phyloP scores from a whole-genome alignment of 2,113 vertebrate species.

The Zootoca vivipara region DNA sequence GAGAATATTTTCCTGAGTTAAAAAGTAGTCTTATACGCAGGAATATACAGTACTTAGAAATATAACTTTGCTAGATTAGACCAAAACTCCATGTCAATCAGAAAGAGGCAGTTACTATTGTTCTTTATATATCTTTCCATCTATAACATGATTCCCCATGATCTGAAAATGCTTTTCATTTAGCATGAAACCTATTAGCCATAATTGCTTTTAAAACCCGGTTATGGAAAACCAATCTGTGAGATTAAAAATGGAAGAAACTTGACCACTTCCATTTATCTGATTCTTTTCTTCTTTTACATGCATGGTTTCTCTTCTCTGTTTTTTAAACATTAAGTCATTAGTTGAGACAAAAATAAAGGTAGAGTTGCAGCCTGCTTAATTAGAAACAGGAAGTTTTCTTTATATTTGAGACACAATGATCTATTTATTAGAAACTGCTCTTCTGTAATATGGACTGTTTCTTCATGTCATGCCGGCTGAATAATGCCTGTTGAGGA shows the following conservation, averaged over 20 bases:
- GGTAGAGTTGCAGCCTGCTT: conserved; percentile 42
- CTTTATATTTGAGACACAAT: conserved; percentile 56
- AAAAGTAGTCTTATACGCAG: too few relatives aligned
- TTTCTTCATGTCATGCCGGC: conserved; percentile 50
- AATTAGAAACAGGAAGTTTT: conserved; percentile 47
- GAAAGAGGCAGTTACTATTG: neutral
- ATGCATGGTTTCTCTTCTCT: neutral
- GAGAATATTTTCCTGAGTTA: too few relatives aligned
- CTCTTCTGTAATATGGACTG: conserved; percentile 49
- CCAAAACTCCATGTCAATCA: neutral
- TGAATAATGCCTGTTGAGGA: conserved; percentile 60
- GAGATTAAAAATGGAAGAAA: neutral
- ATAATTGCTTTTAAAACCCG: conserved; percentile 5
- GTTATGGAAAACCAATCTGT: neutral
- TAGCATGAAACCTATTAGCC: conserved; percentile 9
- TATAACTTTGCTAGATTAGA: neutral
- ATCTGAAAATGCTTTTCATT: neutral
- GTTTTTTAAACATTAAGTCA: conserved; percentile 10
- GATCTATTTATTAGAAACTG: conserved; percentile 60
- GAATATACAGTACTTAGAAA: too few relatives aligned
- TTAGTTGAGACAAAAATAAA: conserved; percentile 12
- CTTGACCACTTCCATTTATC: neutral
- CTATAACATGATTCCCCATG: neutral
- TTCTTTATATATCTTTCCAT: neutral
- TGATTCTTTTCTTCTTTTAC: neutral